phyloP scores from a whole-genome alignment of 2,797 vertebrate genomes.

The Thunnus albacares region DNA sequence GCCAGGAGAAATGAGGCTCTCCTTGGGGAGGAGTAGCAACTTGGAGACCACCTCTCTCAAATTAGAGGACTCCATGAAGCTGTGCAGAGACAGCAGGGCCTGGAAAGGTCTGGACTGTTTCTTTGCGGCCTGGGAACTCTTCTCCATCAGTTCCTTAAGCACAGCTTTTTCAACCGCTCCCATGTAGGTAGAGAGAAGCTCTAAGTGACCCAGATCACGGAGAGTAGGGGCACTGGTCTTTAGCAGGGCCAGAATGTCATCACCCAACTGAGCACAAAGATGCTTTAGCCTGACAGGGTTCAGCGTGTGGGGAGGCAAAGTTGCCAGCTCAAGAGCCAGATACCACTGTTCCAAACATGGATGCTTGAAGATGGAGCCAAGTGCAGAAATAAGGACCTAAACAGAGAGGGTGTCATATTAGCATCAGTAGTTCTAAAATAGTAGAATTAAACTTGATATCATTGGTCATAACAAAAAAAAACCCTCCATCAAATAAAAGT shows the following conservation, averaged over 20 bases:
- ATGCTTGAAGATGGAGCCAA: conserved; percentile 89
- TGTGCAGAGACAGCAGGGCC: conserved; percentile 86
- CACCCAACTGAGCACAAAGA: conserved; percentile 86
- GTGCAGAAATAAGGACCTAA: conserved; percentile 82
- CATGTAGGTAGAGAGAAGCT: conserved; percentile 84
- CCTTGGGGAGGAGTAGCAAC: conserved; percentile 88
- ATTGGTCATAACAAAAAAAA: neutral
- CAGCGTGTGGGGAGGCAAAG: conserved; percentile 87
- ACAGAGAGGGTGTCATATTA: conserved; percentile 19
- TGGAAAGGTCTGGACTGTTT: conserved; percentile 83
- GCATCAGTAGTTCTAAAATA: neutral
- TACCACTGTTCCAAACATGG: conserved; percentile 93
- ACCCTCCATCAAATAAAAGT: neutral
- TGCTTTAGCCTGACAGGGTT: conserved; percentile 88
- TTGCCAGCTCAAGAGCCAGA: conserved; percentile 88
- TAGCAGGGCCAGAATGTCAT: conserved; percentile 85
- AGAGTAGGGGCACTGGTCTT: conserved; percentile 77
- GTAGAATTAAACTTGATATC: neutral
- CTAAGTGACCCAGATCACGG: conserved; percentile 63
- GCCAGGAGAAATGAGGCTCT: conserved; percentile 76
- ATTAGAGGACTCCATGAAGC: conserved; percentile 82
- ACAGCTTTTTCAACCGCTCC: conserved; percentile 82
- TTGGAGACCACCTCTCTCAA: conserved; percentile 87
- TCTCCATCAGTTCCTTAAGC: conserved; percentile 83
- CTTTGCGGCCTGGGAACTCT: conserved; percentile 26